Conservation (phyloP, 2,797 vertebrate species). For the Cossypha polioptera region DNA sequence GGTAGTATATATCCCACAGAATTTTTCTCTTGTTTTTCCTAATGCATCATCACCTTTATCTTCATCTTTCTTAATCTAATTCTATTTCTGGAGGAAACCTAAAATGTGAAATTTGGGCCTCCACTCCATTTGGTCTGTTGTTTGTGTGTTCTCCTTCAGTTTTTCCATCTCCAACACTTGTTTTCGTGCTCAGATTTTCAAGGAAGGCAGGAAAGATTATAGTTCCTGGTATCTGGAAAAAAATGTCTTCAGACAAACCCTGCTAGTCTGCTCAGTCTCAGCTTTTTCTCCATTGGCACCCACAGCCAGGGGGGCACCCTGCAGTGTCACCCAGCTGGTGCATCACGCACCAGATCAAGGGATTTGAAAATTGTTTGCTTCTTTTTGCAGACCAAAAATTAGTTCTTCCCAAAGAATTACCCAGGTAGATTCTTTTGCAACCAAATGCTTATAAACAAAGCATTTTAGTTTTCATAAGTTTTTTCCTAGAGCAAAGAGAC, state of each 20-base stretch:
- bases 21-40: background rate
- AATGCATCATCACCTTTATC: background rate
- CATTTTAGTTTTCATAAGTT: background rate
- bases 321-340: background rate
- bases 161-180: conserved; percentile 41
- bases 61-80: background rate
- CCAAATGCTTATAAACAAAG: background rate
- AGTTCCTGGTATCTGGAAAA: conserved; percentile 50
- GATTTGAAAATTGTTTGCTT: background rate
- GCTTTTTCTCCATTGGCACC: background rate
- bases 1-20: background rate
- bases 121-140: background rate
- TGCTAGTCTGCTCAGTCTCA: background rate
- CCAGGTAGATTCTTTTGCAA: background rate
- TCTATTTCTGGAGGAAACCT: background rate
- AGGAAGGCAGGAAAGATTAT: conserved; percentile 42
- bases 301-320: background rate
- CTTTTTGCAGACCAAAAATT: background rate
- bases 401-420: background rate
- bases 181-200: conserved; percentile 40
- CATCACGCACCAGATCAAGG: rapidly evolving
- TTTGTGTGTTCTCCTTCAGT: background rate
- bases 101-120: background rate
- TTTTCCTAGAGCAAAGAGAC: background rate
- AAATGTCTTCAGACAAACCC: conserved; percentile 6